Evolutionary conservation across 2,888 invertebrate genomes (phyloP).

Genomic region (Drosophila fulvimacula): DNA sequence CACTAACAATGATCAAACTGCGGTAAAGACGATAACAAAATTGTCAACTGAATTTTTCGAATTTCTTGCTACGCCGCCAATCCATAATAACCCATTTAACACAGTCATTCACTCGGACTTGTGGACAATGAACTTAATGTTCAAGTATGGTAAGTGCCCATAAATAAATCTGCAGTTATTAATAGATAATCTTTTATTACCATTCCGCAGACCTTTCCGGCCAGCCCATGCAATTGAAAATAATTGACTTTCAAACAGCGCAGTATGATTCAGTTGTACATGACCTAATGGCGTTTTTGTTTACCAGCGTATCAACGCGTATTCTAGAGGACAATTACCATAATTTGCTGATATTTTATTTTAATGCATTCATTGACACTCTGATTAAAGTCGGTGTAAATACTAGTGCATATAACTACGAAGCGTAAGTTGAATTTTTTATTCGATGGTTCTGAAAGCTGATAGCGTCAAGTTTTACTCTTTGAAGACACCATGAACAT

Average conservation of each 20-base stretch:
- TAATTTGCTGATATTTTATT: constrained; percentile 46
- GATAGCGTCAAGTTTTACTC: neutral
- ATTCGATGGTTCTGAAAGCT: neutral
- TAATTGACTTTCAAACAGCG: constrained; percentile 65
- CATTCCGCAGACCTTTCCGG: constrained; percentile 30
- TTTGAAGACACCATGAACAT: neutral
- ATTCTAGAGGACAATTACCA: constrained; percentile 56
- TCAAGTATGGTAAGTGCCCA: constrained; percentile 54
- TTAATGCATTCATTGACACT: constrained; percentile 36
- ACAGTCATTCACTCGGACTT: constrained; percentile 62
- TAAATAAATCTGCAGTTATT: neutral
- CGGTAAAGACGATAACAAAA: constrained; percentile 14
- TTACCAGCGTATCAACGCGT: constrained; percentile 62
- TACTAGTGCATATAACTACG: constrained; percentile 27
- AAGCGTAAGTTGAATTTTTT: constrained; percentile 38
- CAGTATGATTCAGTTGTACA: constrained; percentile 67
- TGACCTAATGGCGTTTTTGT: constrained; percentile 64
- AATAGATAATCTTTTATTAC: neutral
- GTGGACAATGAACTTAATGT: constrained; percentile 70
- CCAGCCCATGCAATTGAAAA: constrained; percentile 51
- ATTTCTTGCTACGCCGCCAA: constrained; percentile 48
- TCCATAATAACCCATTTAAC: constrained; percentile 46
- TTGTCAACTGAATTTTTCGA: constrained; percentile 53
- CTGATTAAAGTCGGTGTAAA: constrained; percentile 38
- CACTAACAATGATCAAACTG: constrained; percentile 43